A percentile compares a stretch with the other conserved stretches of the same genome.
Conservation (phyloP, 1,140 invertebrate species). For the Listronotus bonariensis region DNA sequence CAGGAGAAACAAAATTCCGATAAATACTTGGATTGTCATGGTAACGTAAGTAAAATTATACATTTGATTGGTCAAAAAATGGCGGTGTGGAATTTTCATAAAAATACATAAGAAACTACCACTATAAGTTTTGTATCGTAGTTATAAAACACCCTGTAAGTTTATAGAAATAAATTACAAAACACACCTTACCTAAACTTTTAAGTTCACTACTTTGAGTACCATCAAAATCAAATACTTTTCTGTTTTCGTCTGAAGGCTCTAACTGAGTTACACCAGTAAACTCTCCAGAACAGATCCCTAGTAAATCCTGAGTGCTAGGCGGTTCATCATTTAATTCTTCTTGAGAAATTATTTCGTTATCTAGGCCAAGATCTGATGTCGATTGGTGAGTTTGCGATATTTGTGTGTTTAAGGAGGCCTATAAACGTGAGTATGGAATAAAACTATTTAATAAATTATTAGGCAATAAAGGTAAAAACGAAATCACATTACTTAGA, state of each 20-base stretch:
- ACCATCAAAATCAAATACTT: slow-evolving; percentile 1
- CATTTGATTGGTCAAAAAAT: too few relatives aligned
- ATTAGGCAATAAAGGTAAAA: too few relatives aligned
- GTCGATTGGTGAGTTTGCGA: not conserved
- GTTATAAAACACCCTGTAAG: too few relatives aligned
- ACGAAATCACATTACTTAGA: too few relatives aligned
- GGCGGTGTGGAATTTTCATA: too few relatives aligned
- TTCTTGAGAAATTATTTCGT: not conserved
- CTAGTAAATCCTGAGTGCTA: slow-evolving; percentile 48
- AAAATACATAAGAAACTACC: too few relatives aligned
- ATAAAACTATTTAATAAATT: too few relatives aligned
- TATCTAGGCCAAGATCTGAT: not conserved
- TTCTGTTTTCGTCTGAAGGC: slow-evolving; percentile 4
- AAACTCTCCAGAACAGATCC: slow-evolving; percentile 53
- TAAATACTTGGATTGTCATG: too few relatives aligned
- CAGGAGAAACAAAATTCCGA: too few relatives aligned
- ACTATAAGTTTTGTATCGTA: too few relatives aligned
- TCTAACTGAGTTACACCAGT: slow-evolving; percentile 36
- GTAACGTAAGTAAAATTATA: too few relatives aligned
- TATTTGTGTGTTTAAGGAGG: not conserved
- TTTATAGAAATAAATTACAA: too few relatives aligned
- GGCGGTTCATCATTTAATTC: slow-evolving; percentile 22
- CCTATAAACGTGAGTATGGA: not conserved
- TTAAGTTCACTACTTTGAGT: slow-evolving; percentile 41
- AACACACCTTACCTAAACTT: slow-evolving; percentile 24